Evolutionary conservation across 2,888 invertebrate species (phyloP).

Genomic region (Pheosia tremula): DNA sequence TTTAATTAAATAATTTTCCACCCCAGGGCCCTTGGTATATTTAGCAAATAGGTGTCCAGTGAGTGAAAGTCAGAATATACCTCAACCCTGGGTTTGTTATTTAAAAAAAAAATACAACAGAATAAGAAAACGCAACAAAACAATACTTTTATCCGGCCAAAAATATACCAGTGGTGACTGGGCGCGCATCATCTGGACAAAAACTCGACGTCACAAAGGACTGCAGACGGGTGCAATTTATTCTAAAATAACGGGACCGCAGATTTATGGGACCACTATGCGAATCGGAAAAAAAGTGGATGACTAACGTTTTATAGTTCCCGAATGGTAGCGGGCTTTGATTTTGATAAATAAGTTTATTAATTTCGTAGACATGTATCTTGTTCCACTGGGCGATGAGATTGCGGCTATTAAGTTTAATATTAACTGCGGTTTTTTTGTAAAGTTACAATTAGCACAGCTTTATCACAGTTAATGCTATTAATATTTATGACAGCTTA

Average conservation of each 20-base stretch:
- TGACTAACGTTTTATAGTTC: constrained; percentile 31
- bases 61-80: too few species aligned
- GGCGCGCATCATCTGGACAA: constrained; percentile 52
- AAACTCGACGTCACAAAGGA: constrained; percentile 60
- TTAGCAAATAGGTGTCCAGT: too few species aligned
- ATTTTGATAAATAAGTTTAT: constrained; percentile 23
- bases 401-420: constrained; percentile 2
- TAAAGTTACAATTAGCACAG: background rate
- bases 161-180: constrained; percentile 32
- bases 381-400: background rate
- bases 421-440: background rate
- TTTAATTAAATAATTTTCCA: too few species aligned
- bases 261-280: constrained; percentile 58
- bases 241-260: constrained; percentile 58
- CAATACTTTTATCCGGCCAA: constrained; percentile 8
- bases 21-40: too few species aligned
- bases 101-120: too few species aligned
- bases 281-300: constrained; percentile 44
- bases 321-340: constrained; percentile 5
- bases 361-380: constrained; percentile 25
- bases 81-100: too few species aligned
- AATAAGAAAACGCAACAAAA: background rate
- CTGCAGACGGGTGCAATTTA: constrained; percentile 50
- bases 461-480: background rate
- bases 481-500: constrained; percentile 1